phyloP scores from a whole-genome alignment of 2,797 vertebrate species.

The Smutsia gigantea region DNA sequence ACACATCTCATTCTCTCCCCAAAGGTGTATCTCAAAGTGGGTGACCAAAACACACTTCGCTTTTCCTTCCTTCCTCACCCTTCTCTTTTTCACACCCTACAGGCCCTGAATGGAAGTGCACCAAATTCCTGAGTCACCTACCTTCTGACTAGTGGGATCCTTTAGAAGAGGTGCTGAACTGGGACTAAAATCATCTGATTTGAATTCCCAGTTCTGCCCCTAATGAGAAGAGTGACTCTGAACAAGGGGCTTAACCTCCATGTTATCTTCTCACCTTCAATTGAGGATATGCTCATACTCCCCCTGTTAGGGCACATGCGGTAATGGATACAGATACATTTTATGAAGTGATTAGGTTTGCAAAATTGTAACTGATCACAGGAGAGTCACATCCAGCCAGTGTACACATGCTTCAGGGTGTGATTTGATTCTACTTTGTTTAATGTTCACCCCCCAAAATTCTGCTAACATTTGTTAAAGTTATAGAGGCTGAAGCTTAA shows the following conservation, averaged over 20 bases:
- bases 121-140: background rate
- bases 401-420: background rate
- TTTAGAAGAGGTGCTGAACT: background rate
- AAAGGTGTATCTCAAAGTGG: background rate
- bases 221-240: background rate
- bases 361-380: background rate
- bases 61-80: background rate
- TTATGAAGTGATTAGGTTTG: background rate
- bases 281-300: background rate
- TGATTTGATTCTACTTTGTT: background rate
- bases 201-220: background rate
- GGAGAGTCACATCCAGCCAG: background rate
- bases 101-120: background rate
- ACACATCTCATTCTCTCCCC: background rate
- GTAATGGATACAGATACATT: background rate
- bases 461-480: background rate
- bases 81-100: background rate
- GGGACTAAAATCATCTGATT: background rate
- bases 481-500: constrained; percentile 20
- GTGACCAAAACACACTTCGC: background rate
- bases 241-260: background rate
- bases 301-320: background rate
- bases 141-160: background rate
- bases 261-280: background rate
- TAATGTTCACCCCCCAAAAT: background rate